A percentile compares a stretch with the other conserved stretches of the same genome.
Conservation (phyloP, 2,797 vertebrate species). For the Scarus forsteni region DNA sequence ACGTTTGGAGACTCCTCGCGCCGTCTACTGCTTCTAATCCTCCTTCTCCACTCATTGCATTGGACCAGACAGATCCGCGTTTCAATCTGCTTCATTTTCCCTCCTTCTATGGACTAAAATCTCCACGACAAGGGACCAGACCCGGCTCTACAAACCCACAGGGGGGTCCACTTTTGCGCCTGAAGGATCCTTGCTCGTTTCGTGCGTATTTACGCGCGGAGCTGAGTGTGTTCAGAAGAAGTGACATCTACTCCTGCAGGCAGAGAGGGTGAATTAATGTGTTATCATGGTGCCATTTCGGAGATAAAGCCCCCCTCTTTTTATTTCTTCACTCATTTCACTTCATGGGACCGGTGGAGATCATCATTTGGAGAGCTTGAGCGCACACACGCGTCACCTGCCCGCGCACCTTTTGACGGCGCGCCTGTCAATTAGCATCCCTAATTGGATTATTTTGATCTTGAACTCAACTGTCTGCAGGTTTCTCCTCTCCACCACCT, state of each 20-base stretch:
- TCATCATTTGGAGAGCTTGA: conserved; percentile 51
- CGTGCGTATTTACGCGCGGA: conserved; percentile 7
- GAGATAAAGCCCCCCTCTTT: conserved; percentile 49
- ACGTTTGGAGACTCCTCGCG: conserved; percentile 32
- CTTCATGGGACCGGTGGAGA: conserved; percentile 55
- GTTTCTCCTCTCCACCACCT: conserved; percentile 22
- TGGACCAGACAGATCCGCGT: conserved; percentile 56
- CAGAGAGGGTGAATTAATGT: conserved; percentile 60
- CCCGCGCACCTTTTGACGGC: conserved; percentile 56
- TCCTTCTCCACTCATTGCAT: conserved; percentile 44
- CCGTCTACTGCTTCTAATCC: conserved; percentile 49
- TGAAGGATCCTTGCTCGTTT: conserved; percentile 13
- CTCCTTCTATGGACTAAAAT: neutral
- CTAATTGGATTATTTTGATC: conserved; percentile 74
- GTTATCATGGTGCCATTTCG: conserved; percentile 65
- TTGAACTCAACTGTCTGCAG: conserved; percentile 54
- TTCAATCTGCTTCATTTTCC: conserved; percentile 31
- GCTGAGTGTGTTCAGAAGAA: neutral
- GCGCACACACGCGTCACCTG: conserved; percentile 53
- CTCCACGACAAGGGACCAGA: neutral
- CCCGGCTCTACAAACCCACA: conserved; percentile 2
- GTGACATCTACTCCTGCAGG: conserved; percentile 55
- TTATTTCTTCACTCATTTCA: neutral
- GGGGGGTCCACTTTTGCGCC: conserved; percentile 10
- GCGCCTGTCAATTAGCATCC: conserved; percentile 49